Evolutionary conservation across 2,797 vertebrate genomes (phyloP).

Genomic region (Cryptoprocta ferox): DNA sequence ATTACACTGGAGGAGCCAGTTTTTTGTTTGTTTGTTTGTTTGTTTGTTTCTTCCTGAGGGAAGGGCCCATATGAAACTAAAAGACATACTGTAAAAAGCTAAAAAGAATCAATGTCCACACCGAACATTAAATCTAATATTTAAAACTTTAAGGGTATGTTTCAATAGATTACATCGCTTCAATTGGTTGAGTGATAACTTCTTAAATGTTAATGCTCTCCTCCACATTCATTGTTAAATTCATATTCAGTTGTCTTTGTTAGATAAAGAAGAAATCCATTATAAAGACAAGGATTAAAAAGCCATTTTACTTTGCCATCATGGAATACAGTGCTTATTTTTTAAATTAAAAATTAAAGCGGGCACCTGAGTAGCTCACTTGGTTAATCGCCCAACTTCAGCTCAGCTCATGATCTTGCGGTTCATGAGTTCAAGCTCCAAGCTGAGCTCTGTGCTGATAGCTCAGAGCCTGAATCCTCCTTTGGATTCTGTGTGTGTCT

Average conservation of each 20-base stretch:
- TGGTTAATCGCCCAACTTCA: too few species aligned
- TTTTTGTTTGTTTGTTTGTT: neutral
- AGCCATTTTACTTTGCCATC: neutral
- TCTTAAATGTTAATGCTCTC: neutral
- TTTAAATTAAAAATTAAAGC: neutral
- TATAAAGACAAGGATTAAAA: neutral
- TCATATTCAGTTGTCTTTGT: neutral
- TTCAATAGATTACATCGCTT: neutral
- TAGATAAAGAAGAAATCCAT: neutral
- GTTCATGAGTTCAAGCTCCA: too few species aligned
- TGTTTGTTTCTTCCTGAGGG: too few species aligned
- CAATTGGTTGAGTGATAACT: neutral
- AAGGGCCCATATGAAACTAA: neutral
- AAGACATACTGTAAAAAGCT: neutral
- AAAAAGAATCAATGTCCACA: neutral
- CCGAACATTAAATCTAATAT: neutral
- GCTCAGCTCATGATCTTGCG: too few species aligned
- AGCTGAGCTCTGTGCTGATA: too few species aligned
- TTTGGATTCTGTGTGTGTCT: too few species aligned
- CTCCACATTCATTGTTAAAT: neutral
- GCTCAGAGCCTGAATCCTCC: too few species aligned
- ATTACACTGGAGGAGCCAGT: neutral
- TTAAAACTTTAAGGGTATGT: neutral
- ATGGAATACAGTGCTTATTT: neutral
- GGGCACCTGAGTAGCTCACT: too few species aligned